Percentiles rank a stretch among this genome's conserved stretches.
These are phyloP conservation scores for Spodoptera litura DNA, from an alignment of 1,140 invertebrate genomes.

Conservation along the genomic window DNA sequence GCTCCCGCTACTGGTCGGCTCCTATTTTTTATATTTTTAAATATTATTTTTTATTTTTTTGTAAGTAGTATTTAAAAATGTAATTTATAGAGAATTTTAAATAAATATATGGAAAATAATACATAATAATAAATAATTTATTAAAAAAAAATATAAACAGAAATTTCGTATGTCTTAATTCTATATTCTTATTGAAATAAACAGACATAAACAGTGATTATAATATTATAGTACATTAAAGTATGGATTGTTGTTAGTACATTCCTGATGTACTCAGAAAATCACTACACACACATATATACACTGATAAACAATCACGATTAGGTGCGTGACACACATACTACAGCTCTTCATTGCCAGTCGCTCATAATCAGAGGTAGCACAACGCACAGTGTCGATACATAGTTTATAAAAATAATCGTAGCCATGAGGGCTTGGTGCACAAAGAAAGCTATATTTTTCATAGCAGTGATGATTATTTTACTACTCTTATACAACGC, in stretches of 20 bases:
- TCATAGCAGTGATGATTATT: not conserved
- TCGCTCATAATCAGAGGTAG: not conserved
- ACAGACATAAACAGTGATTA: too few relatives aligned
- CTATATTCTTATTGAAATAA: too few relatives aligned
- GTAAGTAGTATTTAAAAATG: too few relatives aligned
- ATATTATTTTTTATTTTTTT: too few relatives aligned
- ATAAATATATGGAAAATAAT: too few relatives aligned
- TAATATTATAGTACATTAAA: too few relatives aligned
- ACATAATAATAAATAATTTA: too few relatives aligned
- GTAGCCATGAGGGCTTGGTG: not conserved
- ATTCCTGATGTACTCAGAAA: not conserved
- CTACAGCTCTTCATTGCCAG: not conserved
- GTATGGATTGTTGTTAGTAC: not conserved
- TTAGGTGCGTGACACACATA: not conserved
- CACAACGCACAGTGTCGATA: not conserved
- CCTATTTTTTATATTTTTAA: too few relatives aligned
- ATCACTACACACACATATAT: not conserved
- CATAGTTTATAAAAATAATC: not conserved
- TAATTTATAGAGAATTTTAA: too few relatives aligned
- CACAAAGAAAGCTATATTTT: not conserved
- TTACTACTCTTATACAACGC: not conserved
- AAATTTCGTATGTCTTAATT: too few relatives aligned
- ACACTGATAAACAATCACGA: conserved; percentile 5
- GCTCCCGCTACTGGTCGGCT: too few relatives aligned
- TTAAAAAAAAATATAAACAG: too few relatives aligned